These are phyloP conservation scores for Coptotermes formosanus DNA, from an alignment of 1,140 invertebrate genomes.

Conservation along the genomic window DNA sequence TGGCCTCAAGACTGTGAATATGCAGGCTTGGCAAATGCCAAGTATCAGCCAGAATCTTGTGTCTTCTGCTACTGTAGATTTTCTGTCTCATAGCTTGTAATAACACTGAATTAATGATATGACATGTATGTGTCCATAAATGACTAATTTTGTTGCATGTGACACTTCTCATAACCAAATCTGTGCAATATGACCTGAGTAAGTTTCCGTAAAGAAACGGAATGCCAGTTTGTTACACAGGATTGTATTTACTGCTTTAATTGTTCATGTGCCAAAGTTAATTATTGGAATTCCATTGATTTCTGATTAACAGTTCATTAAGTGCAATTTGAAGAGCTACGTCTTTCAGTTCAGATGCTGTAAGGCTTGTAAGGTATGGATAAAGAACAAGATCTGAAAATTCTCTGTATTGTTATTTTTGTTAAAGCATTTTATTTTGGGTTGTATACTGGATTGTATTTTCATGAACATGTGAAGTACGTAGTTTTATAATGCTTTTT, in stretches of 20 bases:
- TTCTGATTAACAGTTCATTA: neutral
- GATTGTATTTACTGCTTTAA: neutral
- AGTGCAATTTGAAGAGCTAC: neutral
- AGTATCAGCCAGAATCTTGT: too few species aligned
- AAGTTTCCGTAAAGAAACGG: neutral
- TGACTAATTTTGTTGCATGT: neutral
- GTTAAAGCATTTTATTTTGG: neutral
- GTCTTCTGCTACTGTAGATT: too few species aligned
- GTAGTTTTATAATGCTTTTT: neutral
- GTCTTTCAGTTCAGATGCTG: too few species aligned
- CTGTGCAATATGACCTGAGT: neutral
- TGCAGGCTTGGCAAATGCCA: too few species aligned
- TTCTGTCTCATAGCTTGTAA: too few species aligned
- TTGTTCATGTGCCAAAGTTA: conserved; percentile 3
- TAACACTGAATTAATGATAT: neutral
- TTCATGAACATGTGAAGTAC: neutral
- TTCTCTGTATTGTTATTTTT: neutral
- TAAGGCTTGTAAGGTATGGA: neutral
- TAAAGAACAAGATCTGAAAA: neutral
- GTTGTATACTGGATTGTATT: neutral
- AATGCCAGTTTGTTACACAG: neutral
- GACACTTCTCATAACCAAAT: too few species aligned
- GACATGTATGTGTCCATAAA: neutral
- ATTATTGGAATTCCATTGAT: neutral
- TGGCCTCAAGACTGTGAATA: too few species aligned